Evolutionary conservation across 2,888 invertebrate species (phyloP), one percentile per base, ranked within the genome.

Genomic region (Villa cingulata): DNA sequence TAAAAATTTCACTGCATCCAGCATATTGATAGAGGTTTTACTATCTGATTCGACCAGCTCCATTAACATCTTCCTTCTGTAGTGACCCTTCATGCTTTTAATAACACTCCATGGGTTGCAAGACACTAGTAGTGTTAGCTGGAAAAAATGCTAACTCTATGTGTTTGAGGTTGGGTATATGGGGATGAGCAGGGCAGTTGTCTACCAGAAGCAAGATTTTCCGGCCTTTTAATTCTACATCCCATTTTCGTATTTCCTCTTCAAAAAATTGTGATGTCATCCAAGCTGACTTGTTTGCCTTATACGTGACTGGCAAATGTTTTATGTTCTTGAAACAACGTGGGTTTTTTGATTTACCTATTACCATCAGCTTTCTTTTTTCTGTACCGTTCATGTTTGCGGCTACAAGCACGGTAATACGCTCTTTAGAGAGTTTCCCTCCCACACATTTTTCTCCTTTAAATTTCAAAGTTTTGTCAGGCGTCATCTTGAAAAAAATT

Each of bases 181-280:
- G 50, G 38, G 46, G 57, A 29, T 45, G 45, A 7, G 39, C 45
- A 12, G 45, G 39, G 17, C 45, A 59, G 43, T 58, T 59, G 43
- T 59, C 58, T 10, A 59, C 46, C 7, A 61, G 38, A 16, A 60
- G 50, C 19, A 57, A 9, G 36, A 56, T 55, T 42, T 53, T 57
- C 41, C 45, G 32, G 14, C 55, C 52, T 43, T 55, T 52, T 40
- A 57, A 36, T 36, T 55, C 32, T 14, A 19, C 16, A 40, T 55
- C 53, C 49, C 46, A 50, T 10, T 50, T 43, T 39, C 36, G 20
- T 15, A 48, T 19, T 16, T 19, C 41, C 38, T 46, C 45, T 44
- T 48, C 43, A 51, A 56, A 56, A 44, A 55, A 15, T 2, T 40
- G 14, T 4, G 27, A 43, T 9, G 41, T 40, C 40, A 48, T 48